Conservation (phyloP, 2,797 vertebrate species). For the Rhabdomys pumilio region DNA sequence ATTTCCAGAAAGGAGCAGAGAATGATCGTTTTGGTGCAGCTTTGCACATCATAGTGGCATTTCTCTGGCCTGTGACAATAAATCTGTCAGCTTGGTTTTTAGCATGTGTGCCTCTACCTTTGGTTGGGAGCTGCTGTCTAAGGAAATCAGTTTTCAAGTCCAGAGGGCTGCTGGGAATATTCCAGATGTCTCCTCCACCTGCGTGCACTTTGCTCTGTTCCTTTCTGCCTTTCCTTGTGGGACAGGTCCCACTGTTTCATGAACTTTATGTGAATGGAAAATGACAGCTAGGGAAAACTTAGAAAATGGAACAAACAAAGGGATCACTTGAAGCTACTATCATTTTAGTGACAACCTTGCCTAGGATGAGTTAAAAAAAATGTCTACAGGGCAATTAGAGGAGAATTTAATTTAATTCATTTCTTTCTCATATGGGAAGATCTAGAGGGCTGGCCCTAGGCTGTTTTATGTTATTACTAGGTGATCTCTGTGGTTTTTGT, state of each 20-base stretch:
- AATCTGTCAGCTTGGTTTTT: slow-evolving; percentile 65
- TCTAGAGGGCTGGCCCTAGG: slow-evolving; percentile 69
- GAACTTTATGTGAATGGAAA: slow-evolving; percentile 67
- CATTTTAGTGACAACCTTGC: slow-evolving; percentile 69
- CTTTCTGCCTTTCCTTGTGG: slow-evolving; percentile 50
- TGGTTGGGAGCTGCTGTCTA: slow-evolving; percentile 70
- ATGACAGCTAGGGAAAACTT: slow-evolving; percentile 65
- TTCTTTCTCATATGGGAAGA: slow-evolving; percentile 72
- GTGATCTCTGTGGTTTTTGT: slow-evolving; percentile 59
- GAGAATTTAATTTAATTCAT: slow-evolving; percentile 72
- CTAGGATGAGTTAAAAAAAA: slow-evolving; percentile 68
- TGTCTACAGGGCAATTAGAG: slow-evolving; percentile 75
- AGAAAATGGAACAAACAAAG: slow-evolving; percentile 77
- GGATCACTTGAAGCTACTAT: slow-evolving; percentile 59
- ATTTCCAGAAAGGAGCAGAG: slow-evolving; percentile 62
- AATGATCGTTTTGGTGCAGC: slow-evolving; percentile 46
- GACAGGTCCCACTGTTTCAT: slow-evolving; percentile 58
- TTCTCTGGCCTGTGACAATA: slow-evolving; percentile 66
- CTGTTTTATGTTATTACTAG: slow-evolving; percentile 68
- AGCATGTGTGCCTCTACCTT: slow-evolving; percentile 41
- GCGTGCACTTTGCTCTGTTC: slow-evolving; percentile 47
- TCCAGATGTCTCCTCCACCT: slow-evolving; percentile 75
- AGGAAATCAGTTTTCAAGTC: slow-evolving; percentile 74
- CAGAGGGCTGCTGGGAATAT: slow-evolving; percentile 67
- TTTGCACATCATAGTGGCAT: slow-evolving; percentile 75